phyloP scores from a whole-genome alignment of 2,113 vertebrate genomes.

The Anseranas semipalmata region DNA sequence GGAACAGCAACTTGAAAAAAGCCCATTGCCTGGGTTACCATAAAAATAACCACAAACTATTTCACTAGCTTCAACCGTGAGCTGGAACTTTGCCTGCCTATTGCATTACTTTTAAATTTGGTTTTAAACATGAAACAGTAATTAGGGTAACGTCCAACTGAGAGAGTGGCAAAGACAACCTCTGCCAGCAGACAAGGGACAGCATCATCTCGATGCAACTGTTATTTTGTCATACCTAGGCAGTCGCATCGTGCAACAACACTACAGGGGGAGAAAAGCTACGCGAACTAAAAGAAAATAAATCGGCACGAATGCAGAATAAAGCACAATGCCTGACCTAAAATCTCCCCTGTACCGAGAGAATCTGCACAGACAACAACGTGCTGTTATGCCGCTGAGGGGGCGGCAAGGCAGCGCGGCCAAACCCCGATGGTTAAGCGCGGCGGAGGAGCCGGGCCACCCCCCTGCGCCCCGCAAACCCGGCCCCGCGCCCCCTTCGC shows the following conservation, averaged over 20 bases:
- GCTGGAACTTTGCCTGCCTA: background rate
- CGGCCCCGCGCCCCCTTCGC: no score
- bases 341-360: background rate
- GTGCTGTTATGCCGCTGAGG: background rate
- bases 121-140: background rate
- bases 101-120: background rate
- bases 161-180: rapidly evolving
- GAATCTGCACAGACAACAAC: background rate
- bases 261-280: background rate
- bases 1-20: background rate
- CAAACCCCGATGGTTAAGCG: background rate
- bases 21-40: background rate
- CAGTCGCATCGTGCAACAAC: background rate
- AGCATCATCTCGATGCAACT: background rate
- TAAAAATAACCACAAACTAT: background rate
- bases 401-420: background rate
- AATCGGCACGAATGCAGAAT: background rate
- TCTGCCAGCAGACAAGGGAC: background rate
- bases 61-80: rapidly evolving
- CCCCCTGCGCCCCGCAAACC: no score
- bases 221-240: background rate
- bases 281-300: no score
- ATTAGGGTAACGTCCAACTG: rapidly evolving
- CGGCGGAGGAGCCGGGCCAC: background rate
- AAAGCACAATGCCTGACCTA: background rate